A percentile compares a stretch with the other conserved stretches of the same genome.
Evolutionary conservation across 2,888 invertebrate genomes (phyloP).

Genomic region (Eurytoma adleriae): DNA sequence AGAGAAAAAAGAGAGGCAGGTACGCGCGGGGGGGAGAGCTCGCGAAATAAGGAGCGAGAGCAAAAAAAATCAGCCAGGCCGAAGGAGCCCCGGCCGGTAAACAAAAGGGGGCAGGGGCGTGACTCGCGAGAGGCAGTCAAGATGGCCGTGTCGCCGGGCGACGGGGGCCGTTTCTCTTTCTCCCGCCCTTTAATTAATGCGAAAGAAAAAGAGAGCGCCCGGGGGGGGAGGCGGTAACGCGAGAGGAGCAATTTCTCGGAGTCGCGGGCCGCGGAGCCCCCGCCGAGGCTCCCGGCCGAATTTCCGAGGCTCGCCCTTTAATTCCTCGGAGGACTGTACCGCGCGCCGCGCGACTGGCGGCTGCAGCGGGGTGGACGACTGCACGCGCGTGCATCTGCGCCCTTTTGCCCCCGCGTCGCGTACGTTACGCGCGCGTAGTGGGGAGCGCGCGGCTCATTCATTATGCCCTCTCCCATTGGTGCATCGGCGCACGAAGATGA

Average conservation of each 20-base stretch:
- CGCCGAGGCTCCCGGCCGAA: background rate
- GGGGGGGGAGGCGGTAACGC: slow-evolving; percentile 53
- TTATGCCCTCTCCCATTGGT: slow-evolving; percentile 16
- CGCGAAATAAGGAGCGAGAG: background rate
- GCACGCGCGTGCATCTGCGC: background rate
- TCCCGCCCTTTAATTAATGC: slow-evolving; percentile 72
- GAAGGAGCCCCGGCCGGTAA: slow-evolving; percentile 63
- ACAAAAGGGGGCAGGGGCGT: slow-evolving; percentile 74
- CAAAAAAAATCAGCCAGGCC: background rate
- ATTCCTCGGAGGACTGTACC: too few relatives aligned
- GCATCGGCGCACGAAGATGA: background rate
- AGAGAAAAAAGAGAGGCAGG: slow-evolving; percentile 21
- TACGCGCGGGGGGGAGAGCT: background rate
- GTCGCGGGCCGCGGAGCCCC: too few relatives aligned
- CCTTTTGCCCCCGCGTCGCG: background rate
- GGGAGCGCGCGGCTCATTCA: background rate
- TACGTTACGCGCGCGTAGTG: background rate
- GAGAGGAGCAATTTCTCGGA: slow-evolving; percentile 56
- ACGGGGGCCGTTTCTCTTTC: slow-evolving; percentile 62
- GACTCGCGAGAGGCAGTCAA: slow-evolving; percentile 68
- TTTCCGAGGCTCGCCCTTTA: background rate
- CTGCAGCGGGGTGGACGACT: background rate
- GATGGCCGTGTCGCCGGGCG: slow-evolving; percentile 72
- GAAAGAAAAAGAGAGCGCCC: slow-evolving; percentile 62
- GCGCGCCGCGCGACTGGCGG: too few relatives aligned